Conservation (phyloP, 1,140 invertebrate genomes). For the Triops longicaudatus region DNA sequence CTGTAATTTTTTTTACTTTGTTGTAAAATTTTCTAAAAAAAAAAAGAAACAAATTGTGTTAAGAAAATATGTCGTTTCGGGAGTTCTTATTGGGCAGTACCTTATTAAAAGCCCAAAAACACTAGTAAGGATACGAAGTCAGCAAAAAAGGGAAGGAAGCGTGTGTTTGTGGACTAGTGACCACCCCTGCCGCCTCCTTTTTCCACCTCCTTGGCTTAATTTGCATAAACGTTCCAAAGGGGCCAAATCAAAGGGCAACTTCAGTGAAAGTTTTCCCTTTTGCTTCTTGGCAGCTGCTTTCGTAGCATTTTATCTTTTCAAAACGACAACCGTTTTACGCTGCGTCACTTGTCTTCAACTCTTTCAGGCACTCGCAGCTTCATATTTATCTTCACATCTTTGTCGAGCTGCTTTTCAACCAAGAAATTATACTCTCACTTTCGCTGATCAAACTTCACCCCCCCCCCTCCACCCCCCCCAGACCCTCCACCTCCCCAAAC, state of each 20-base stretch:
- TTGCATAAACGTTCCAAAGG: neutral
- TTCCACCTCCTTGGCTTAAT: neutral
- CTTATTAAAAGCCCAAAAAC: no score
- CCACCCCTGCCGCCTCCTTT: no score
- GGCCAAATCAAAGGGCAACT: conserved; percentile 1
- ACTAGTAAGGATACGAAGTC: no score
- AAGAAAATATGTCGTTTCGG: no score
- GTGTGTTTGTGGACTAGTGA: no score
- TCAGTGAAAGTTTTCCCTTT: neutral
- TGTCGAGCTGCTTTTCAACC: no score
- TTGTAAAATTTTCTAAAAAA: no score
- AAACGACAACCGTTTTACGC: neutral
- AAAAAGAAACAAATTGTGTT: no score
- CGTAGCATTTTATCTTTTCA: neutral
- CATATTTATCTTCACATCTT: no score
- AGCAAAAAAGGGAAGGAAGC: no score
- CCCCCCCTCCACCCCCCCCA: neutral
- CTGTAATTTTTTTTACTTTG: no score
- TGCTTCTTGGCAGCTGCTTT: neutral
- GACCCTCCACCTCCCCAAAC: neutral
- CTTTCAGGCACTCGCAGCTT: neutral
- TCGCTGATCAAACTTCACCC: neutral
- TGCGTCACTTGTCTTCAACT: neutral
- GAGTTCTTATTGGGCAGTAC: no score
- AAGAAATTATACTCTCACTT: neutral